phyloP scores from a whole-genome alignment of 1,140 invertebrate genomes.

The Drosophila lacteicornis region DNA sequence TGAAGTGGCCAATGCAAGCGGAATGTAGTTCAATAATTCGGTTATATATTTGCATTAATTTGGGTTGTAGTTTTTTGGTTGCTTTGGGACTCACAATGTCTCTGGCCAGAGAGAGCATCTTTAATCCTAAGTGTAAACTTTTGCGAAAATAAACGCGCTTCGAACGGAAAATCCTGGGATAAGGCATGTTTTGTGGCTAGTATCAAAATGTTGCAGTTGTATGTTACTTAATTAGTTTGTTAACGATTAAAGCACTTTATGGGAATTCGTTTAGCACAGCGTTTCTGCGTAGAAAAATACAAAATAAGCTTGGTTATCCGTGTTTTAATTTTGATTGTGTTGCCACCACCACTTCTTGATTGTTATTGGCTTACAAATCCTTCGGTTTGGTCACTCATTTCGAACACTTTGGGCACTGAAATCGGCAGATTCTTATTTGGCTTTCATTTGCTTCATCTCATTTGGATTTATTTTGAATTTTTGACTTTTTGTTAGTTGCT shows the following conservation, averaged over 20 bases:
- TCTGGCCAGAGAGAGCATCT: constrained; percentile 79
- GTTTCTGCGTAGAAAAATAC: constrained; percentile 58
- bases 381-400: constrained; percentile 40
- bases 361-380: constrained; percentile 68
- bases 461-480: constrained; percentile 28
- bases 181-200: constrained; percentile 47
- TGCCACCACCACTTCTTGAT: constrained; percentile 61
- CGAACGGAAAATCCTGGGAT: constrained; percentile 57
- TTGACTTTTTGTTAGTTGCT: constrained; percentile 35
- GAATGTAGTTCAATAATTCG: constrained; percentile 30
- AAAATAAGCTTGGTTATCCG: constrained; percentile 50
- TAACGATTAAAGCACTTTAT: constrained; percentile 62
- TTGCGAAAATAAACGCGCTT: constrained; percentile 71
- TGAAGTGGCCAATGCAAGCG: constrained; percentile 55
- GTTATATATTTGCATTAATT: constrained; percentile 19
- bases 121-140: constrained; percentile 77
- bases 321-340: constrained; percentile 31
- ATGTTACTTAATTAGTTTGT: constrained; percentile 57
- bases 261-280: constrained; percentile 47
- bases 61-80: constrained; percentile 43
- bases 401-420: constrained; percentile 57
- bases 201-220: constrained; percentile 53
- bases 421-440: constrained; percentile 48
- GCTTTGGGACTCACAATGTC: constrained; percentile 75
- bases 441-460: constrained; percentile 42